Evolutionary conservation across 2,888 invertebrate genomes (phyloP), one percentile per base, ranked within the genome.

Genomic region (Xestia rhomboidea): DNA sequence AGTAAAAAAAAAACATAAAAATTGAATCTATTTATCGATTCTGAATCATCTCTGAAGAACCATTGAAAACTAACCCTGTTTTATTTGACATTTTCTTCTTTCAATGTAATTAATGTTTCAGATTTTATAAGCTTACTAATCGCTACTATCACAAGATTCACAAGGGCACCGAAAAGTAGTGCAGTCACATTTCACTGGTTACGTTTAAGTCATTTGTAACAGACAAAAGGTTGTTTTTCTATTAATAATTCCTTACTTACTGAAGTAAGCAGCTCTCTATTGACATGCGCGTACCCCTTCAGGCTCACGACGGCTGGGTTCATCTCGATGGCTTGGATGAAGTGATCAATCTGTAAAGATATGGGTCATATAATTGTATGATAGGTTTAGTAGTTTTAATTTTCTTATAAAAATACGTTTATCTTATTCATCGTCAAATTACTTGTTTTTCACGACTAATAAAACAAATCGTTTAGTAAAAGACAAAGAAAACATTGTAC

Each of bases 241-340:
- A 11, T 11, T 41, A 13, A 2, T n/a, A 41, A 38, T 41, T 15
- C 7, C 13, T 38, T 41, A 92, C 97, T 94, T 91, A 98, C 98
- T 83, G 97, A 97, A 60, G 97, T 97, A 27, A 98, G 92, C 6
- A 98, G 93, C 89, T 97, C 97, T 75, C 98, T 96, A 90, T 98
- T 97, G 34, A 98, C 97, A 84, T 97, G 93, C 1, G 97, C 97
- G 87, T 98, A 98, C 41, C 98, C 98, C 89, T 97, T 97, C 68
- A 98, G 93, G 46, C 97, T 97, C 1, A 98, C 98, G 30, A 97
- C 97, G 0, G 98, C 98, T 10, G 98, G 98, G 91, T 98, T 98
- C 97, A 98, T 97, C 92, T 97, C 97, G 70, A 98, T 98, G 0
- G 98, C 98, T 86, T 97, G 97, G 83, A 98, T 97, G 92, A 98